A percentile compares a stretch with the other conserved stretches of the same genome.
Conservation (phyloP, 2,113 vertebrate genomes). For the Pomatostomus ruficeps region DNA sequence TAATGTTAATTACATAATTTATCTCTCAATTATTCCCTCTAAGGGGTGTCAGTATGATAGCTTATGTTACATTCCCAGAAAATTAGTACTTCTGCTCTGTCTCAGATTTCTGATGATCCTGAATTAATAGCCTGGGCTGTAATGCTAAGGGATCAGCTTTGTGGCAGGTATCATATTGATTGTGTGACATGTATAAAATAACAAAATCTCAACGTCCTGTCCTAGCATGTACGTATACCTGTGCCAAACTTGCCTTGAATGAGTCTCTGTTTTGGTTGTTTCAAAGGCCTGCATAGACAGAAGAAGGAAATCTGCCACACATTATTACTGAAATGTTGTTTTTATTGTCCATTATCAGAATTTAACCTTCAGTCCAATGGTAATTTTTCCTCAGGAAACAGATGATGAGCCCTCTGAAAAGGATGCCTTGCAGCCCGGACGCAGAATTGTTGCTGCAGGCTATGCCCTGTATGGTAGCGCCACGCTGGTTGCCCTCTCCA, state of each 20-base stretch:
- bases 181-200: not conserved
- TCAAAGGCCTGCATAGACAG: not conserved
- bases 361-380: not conserved
- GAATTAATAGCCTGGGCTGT: not conserved
- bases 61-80: not conserved
- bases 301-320: not conserved
- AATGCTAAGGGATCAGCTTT: not conserved
- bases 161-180: not conserved
- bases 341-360: not conserved
- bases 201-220: not conserved
- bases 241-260: not conserved
- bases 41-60: not conserved
- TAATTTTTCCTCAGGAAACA: constrained; percentile 62
- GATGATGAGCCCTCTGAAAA: constrained; percentile 81
- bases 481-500: constrained; percentile 89
- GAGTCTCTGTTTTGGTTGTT: not conserved
- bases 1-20: not conserved
- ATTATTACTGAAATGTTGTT: not conserved
- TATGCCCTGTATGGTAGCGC: constrained; percentile 95
- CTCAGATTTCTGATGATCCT: not conserved
- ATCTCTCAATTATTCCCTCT: not conserved
- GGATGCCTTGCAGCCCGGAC: constrained; percentile 86
- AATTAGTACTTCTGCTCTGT: not conserved
- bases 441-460: constrained; percentile 88
- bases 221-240: not conserved